Base-by-base conservation (phyloP, 2,888 invertebrate species). In the Machimus atricapillus region DNA sequence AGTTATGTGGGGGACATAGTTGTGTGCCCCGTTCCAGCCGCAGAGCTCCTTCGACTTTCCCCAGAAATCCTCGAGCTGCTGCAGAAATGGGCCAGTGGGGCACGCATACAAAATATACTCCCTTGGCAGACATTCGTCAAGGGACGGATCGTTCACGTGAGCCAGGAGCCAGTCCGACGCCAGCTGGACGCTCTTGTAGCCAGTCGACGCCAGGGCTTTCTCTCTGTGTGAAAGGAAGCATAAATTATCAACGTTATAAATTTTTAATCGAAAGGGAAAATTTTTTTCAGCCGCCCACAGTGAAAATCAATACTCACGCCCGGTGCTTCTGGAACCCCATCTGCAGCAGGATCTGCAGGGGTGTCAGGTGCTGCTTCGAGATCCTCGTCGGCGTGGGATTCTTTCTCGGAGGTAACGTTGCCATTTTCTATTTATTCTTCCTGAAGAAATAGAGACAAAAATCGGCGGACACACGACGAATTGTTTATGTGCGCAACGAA, bases 101-200 rank as follows among this genome's bases (percentile, higher is more conserved):
- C 97, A 97, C 1, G 96, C 96, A 91, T 98, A 98, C 74, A 98
- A 93, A 87, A 97, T 96, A 90, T 97, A 98, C 92, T 98, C 97
- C 88, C 98, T 93, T 0, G 96, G 96, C 52, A 94, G 94, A 79
- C 95, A 94, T 83, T 95, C 95, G 91, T 98, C 97, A 81, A 98
- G 93, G 27, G 95, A 94, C 0, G 96, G 94, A 93, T 98, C 98
- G 91, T 97, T 96, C 0, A 97, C 97, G 91, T 98, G 98, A 8
- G 97, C 97, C 88, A 98, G 92, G 14, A 98, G 93, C 98, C 98
- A 98, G 91, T 98, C 97, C 0, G 97, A 97, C 9, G 98, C 98
- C 88, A 97, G 93, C 92, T 97, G 97, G 37, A 97, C 96, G 88
- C 97, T 97, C 87, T 96, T 94, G 91, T 97, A 96, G 23, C 98